Percentiles rank a stretch among this genome's conserved stretches.
Conservation (phyloP, 1,140 invertebrate species). For the Calephelis nemesis region DNA sequence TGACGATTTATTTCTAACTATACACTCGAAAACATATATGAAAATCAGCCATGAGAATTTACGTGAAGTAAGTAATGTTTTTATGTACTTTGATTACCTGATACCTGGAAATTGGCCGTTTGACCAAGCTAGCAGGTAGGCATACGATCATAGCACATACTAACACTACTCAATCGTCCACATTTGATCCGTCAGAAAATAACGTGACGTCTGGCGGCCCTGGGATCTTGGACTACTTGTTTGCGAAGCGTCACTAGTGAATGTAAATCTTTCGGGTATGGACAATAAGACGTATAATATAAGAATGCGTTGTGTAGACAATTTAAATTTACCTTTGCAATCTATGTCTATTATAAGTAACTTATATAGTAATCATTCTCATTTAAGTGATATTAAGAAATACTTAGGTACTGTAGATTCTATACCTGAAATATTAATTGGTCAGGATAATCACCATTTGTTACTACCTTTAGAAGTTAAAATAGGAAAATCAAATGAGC, state of each 20-base stretch:
- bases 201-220: no score
- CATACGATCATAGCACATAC: no score
- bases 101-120: no score
- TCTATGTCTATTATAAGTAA: conserved; percentile 6
- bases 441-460: conserved; percentile 33
- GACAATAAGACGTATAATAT: background rate
- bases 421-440: conserved; percentile 30
- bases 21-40: no score
- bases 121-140: no score
- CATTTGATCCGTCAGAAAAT: no score
- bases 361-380: conserved; percentile 11
- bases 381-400: conserved; percentile 25
- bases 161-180: no score
- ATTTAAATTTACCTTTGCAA: conserved; percentile 30
- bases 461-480: conserved; percentile 24
- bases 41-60: no score
- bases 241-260: background rate
- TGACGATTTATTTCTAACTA: no score
- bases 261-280: background rate
- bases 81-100: no score
- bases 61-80: no score
- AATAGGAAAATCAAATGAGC: conserved; percentile 27
- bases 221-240: no score
- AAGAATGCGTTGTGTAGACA: conserved; percentile 26
- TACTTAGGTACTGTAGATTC: conserved; percentile 19